These are phyloP conservation scores for Gymnobelideus leadbeateri DNA, from an alignment of 2,113 vertebrate genomes.

Conservation along the genomic window DNA sequence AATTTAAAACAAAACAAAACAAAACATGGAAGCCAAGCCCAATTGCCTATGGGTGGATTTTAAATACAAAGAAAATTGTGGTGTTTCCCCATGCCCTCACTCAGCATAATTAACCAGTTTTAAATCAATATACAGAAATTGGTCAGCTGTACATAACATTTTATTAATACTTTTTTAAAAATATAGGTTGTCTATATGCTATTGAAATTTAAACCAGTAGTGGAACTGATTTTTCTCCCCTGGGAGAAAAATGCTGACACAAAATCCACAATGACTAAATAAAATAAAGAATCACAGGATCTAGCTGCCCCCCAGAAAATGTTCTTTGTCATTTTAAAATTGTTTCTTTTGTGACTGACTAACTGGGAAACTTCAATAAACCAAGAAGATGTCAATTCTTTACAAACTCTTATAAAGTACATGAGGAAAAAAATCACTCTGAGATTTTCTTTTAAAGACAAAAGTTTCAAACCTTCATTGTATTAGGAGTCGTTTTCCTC, in stretches of 20 bases:
- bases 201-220: neutral
- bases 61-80: neutral
- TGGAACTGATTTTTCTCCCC: neutral
- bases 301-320: neutral
- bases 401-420: constrained; percentile 4
- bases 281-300: constrained; percentile 9
- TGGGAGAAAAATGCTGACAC: neutral
- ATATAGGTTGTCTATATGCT: constrained; percentile 42
- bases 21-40: neutral
- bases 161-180: constrained; percentile 41
- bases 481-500: neutral
- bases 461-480: neutral
- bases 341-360: constrained; percentile 3
- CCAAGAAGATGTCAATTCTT: constrained; percentile 2
- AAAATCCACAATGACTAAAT: constrained; percentile 6
- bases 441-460: constrained; percentile 3
- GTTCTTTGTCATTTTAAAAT: neutral
- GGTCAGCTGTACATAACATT: constrained; percentile 31
- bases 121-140: constrained; percentile 28
- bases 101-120: constrained; percentile 29
- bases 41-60: neutral
- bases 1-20: neutral
- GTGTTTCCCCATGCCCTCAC: fast-evolving
- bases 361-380: neutral
- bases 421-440: neutral